Evolutionary conservation across 53 echinoderm and acorn worm genomes (phyloP).

Genomic region (Luidia sarsii): DNA sequence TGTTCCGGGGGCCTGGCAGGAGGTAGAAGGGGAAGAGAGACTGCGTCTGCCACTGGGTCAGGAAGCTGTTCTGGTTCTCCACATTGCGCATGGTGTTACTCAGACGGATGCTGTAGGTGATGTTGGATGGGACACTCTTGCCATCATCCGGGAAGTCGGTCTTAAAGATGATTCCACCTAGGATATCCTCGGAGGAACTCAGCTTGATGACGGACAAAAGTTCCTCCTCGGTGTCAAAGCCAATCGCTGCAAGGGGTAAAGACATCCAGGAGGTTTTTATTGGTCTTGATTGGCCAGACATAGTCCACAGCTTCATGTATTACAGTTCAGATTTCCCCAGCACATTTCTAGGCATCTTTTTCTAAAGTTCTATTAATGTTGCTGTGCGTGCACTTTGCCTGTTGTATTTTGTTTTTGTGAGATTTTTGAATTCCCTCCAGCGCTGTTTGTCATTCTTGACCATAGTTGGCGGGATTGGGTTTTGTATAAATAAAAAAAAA

Average conservation of each 20-base stretch:
- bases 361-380: too few relatives aligned
- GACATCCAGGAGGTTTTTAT: too few relatives aligned
- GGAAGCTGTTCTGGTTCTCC: slow-evolving; percentile 13
- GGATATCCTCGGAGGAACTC: slow-evolving; percentile 39
- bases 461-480: too few relatives aligned
- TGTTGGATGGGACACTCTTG: slow-evolving; percentile 44
- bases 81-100: slow-evolving; percentile 63
- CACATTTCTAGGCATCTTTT: too few relatives aligned
- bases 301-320: too few relatives aligned
- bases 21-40: slow-evolving; percentile 70
- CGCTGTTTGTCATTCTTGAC: too few relatives aligned
- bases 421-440: too few relatives aligned
- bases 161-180: slow-evolving; percentile 70
- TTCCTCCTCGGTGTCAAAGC: slow-evolving; percentile 65
- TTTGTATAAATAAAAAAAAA: too few relatives aligned
- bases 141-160: slow-evolving; percentile 45
- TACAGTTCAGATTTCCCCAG: too few relatives aligned
- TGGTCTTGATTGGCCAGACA: too few relatives aligned
- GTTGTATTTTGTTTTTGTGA: too few relatives aligned
- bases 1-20: slow-evolving; percentile 77
- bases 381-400: too few relatives aligned
- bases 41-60: slow-evolving; percentile 68
- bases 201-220: slow-evolving; percentile 47
- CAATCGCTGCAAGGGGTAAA: slow-evolving; percentile 50
- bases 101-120: slow-evolving; percentile 76